Evolutionary conservation across 2,888 invertebrate genomes (phyloP), one percentile per base, ranked within the genome.

Genomic region (Auanema freiburgensis): DNA sequence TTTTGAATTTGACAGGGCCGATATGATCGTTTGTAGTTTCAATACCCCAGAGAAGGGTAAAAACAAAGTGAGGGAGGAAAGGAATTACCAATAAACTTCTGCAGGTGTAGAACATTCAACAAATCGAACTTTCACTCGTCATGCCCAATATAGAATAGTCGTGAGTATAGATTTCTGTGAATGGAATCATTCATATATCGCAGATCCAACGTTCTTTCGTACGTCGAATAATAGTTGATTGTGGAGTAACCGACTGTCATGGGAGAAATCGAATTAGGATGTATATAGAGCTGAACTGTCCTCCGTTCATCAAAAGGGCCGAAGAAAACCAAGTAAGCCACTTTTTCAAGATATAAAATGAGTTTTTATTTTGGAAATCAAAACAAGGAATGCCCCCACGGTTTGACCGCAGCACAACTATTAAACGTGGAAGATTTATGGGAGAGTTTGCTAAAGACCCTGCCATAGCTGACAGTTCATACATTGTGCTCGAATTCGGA

Each of bases 191-290:
- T n/a, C n/a, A n/a, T n/a, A n/a, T n/a, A n/a, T n/a, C n/a, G n/a
- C 59, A 72, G 72, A 62, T 73, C 49, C 44, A 60, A 1, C 61
- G 68, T 11, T 53, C 60, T 10, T 57, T 63, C 12, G 69, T 74
- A n/a, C 66, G 71, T 21, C 65, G 74, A 10, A 69, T 74, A 10
- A 71, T 74, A 44, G 62, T 72, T 16, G 74, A 74, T 58, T 66
- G 64, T 6, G 59, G 63, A 12, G 69, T 69, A 8, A 49, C 11
- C 16, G 69, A 72, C 50, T 23, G n/a, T 3, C 58, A 61, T 23
- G 67, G 67, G 12, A 6, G 18, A 1, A 58, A 60, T 12, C 54
- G 70, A 16, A 44, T 55, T 40, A 54, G 70, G 3, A 41, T 72
- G 23, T 66, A 72, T 61, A 63, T 72, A 16, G 72, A 72, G 23